Conservation (phyloP, 1,140 invertebrate genomes). For the Drosophila varians region DNA sequence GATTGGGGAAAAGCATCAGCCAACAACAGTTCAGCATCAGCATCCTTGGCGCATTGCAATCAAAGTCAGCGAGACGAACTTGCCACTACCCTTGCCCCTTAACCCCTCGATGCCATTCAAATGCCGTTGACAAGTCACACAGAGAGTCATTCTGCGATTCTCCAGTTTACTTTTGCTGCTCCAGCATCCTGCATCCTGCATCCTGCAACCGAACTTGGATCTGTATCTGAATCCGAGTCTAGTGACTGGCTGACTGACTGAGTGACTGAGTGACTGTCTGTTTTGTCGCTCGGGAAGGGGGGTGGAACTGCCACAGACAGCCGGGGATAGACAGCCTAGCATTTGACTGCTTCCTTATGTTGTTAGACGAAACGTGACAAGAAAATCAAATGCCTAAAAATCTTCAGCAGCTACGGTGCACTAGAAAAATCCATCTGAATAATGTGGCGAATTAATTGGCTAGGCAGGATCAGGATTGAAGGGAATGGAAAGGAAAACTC, state of each 20-base stretch:
- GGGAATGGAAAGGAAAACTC: too few species aligned
- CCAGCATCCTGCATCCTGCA: neutral
- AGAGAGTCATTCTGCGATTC: neutral
- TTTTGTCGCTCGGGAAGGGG: constrained; percentile 23
- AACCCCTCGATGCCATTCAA: constrained; percentile 55
- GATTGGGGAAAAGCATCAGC: neutral
- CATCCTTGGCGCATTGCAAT: constrained; percentile 78
- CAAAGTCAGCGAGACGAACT: constrained; percentile 75
- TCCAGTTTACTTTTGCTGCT: neutral
- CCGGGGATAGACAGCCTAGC: constrained; percentile 33
- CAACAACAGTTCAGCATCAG: constrained; percentile 2
- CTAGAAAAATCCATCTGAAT: neutral
- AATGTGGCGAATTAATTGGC: neutral
- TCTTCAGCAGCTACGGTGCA: constrained; percentile 32
- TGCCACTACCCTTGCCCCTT: constrained; percentile 4
- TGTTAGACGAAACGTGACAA: constrained; percentile 80
- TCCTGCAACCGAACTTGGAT: neutral
- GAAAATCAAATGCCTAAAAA: constrained; percentile 80
- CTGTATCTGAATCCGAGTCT: constrained; percentile 14
- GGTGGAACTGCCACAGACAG: constrained; percentile 12
- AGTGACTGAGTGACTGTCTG: constrained; percentile 42
- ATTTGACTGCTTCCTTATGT: constrained; percentile 81
- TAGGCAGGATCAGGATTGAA: neutral
- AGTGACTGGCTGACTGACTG: constrained; percentile 21
- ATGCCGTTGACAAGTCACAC: constrained; percentile 69